Percentiles rank a stretch among this genome's conserved stretches.
Evolutionary conservation across 2,888 invertebrate genomes (phyloP).

Genomic region (Agrotis segetum): DNA sequence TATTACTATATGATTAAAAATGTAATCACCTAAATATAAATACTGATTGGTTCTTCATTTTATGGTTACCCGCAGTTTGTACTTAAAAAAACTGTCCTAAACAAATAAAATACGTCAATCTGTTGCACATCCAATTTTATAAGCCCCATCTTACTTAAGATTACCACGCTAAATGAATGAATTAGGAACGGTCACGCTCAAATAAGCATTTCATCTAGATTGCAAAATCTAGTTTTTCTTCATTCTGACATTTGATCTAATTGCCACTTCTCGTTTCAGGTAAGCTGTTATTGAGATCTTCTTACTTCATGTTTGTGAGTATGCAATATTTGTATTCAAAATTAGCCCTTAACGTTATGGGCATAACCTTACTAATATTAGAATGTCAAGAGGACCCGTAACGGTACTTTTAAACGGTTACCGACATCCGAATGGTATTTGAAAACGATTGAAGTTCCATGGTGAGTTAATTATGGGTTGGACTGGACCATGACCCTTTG

Average conservation of each 20-base stretch:
- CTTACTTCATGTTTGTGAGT: conserved; percentile 34
- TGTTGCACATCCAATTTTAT: conserved; percentile 22
- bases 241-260: conserved; percentile 39
- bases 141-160: conserved; percentile 46
- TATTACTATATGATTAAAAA: background rate
- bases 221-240: conserved; percentile 49
- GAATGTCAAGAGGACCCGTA: conserved; percentile 55
- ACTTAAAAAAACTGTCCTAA: conserved; percentile 7
- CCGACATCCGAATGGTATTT: conserved; percentile 68
- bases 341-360: conserved; percentile 23
- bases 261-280: conserved; percentile 76
- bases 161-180: conserved; percentile 49
- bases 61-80: background rate
- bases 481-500: conserved; percentile 79
- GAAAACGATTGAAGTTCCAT: conserved; percentile 80
- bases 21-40: background rate
- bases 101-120: conserved; percentile 21
- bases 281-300: conserved; percentile 66
- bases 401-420: conserved; percentile 63
- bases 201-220: conserved; percentile 46
- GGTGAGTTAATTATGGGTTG: conserved; percentile 86
- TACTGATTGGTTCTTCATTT: background rate
- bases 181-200: conserved; percentile 40
- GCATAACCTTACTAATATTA: conserved; percentile 42
- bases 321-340: conserved; percentile 23